Evolutionary conservation across 2,797 vertebrate species (phyloP), one percentile per base, ranked within the genome.

Genomic region (Adelosebastes latens): DNA sequence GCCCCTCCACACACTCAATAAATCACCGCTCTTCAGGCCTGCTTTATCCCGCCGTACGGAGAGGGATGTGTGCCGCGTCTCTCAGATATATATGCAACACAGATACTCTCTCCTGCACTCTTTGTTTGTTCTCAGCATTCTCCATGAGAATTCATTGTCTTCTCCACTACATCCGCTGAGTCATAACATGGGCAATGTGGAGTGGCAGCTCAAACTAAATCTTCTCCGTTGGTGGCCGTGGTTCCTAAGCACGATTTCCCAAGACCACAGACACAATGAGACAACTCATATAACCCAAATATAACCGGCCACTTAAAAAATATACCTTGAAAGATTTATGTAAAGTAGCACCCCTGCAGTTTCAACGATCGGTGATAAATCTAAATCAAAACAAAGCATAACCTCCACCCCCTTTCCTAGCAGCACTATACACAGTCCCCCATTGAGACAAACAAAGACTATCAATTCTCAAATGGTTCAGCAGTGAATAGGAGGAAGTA

Each of bases 1-100:
- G 86, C 66, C 83, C 84, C 89, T 91, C 79, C 80, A 81, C 86
- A 76, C 85, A 77, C 87, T 92, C 89, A 93, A 95, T 96, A 95
- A 95, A 96, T 95, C 94, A 94, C 86, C 53, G 62, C 88, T 91
- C 87, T 75, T 87, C 90, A 84, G 90, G 84, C 83, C 88, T 67
- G 81, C 87, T 92, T 94, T 88, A 92, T 91, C 88, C 92, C 83
- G 76, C 86, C 79, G 69, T 86, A 88, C 49, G 18, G 80, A 70
- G 76, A 72, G 53, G 77, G 80, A 79, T 32, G 49, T 64, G 22
- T 49, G 46, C 18, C 75, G 85, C 73, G 55, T 80, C 82, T 91
- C 82, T 82, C 65, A 75, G 84, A 88, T 85, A 91, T 85, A 91
- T 87, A 85, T 87, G 77, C 73, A 81, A 81, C 89, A 83, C 65